Evolutionary conservation across 2,113 vertebrate genomes (phyloP).

Genomic region (Harpagus bidentatus): DNA sequence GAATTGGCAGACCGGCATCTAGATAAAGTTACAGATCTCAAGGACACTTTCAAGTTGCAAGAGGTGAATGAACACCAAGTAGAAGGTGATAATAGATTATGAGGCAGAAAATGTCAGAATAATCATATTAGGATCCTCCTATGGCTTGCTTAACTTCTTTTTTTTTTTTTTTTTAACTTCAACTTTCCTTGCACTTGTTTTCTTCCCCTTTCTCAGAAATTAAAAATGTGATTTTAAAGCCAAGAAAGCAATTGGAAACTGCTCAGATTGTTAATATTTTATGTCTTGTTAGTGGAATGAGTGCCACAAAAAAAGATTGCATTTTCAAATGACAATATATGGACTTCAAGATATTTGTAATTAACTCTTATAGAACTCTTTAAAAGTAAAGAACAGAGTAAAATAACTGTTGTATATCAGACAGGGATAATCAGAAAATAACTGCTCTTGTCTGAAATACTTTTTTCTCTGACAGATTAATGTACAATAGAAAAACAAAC

Average conservation of each 20-base stretch:
- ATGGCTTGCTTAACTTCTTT: neutral
- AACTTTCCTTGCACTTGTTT: neutral
- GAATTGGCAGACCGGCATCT: neutral
- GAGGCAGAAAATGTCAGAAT: conserved; percentile 1
- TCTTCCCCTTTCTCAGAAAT: neutral
- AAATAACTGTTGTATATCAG: neutral
- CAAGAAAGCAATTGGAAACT: neutral
- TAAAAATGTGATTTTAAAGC: neutral
- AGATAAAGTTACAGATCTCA: conserved; percentile 31
- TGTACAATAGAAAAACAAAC: neutral
- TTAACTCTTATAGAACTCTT: neutral
- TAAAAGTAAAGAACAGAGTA: neutral
- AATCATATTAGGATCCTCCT: neutral
- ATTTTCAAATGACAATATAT: neutral
- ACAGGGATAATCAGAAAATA: neutral
- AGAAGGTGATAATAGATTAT: neutral
- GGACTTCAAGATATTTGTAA: neutral
- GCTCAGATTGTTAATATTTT: neutral
- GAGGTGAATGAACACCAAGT: neutral
- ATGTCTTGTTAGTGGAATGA: neutral
- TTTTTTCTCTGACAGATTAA: neutral
- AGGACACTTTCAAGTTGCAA: conserved; percentile 7
- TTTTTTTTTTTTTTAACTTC: neutral
- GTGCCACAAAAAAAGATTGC: neutral
- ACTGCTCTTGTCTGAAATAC: neutral